Evolutionary conservation across 2,888 invertebrate genomes (phyloP).

Genomic region (Arge pagana): DNA sequence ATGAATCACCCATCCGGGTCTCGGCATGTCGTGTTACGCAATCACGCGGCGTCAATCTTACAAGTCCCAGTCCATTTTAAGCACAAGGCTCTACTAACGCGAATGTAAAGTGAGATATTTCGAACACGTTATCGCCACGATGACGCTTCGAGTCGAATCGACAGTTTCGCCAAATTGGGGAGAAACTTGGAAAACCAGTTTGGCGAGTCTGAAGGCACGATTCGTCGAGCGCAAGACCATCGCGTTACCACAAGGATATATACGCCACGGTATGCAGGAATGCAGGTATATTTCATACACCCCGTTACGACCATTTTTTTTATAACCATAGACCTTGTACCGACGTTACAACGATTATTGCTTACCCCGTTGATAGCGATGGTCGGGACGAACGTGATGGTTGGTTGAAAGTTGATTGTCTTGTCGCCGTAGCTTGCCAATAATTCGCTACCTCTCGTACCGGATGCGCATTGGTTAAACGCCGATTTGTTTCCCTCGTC

Average conservation of each 20-base stretch:
- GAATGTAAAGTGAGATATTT: not conserved
- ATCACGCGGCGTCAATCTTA: not conserved
- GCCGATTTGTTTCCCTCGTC: constrained; percentile 29
- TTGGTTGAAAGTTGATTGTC: constrained; percentile 47
- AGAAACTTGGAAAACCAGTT: constrained; percentile 10
- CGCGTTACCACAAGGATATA: too few relatives aligned
- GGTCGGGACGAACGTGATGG: constrained; percentile 56
- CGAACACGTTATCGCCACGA: too few relatives aligned
- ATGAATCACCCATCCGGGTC: not conserved
- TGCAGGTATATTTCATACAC: too few relatives aligned
- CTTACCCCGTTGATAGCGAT: constrained; percentile 56
- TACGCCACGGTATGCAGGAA: too few relatives aligned
- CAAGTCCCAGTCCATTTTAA: not conserved
- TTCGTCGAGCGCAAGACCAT: too few relatives aligned
- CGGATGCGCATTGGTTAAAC: constrained; percentile 46
- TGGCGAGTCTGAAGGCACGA: not conserved
- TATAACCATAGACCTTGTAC: too few relatives aligned
- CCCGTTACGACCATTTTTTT: too few relatives aligned
- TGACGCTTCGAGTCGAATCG: not conserved
- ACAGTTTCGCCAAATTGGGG: not conserved
- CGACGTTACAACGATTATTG: too few relatives aligned
- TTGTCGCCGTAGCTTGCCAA: constrained; percentile 52
- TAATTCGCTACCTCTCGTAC: constrained; percentile 47
- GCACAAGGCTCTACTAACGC: not conserved
- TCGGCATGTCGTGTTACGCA: not conserved